Evolutionary conservation across 1,140 invertebrate genomes (phyloP), one percentile per base, ranked within the genome.

Genomic region (Nylanderia fulva): DNA sequence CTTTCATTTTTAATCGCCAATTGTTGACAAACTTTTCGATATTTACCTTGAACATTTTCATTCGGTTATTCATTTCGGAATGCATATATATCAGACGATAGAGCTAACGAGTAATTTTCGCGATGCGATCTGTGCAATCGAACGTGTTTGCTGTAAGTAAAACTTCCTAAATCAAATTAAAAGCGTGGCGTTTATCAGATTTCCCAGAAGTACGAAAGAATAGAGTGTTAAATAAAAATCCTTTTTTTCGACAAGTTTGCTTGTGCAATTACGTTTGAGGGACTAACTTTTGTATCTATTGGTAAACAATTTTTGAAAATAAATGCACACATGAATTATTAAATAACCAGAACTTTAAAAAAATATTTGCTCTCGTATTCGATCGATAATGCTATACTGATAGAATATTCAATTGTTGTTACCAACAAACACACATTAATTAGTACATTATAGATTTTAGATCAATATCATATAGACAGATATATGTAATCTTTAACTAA

Each of bases 91-190:
- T 15, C 18, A 24, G 18, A 13, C 21, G 11, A 21, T 36, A 18
- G 13, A n/a, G n/a, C n/a, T n/a, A n/a, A n/a, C n/a, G 15, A 42
- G 42, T 29, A 52, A 64, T 64, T 77, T 24, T 24, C 75, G 24
- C 6, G 24, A 66, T 66, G 27, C 21, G 8, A 64, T 24, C 21
- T 39, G 0, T 24, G n/a, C 42, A 24, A 66, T 66, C 60, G 42
- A 79, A 66, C 13, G 15, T 24, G 7, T 33, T 27, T 21, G 13
- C 15, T 66, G 42, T 36, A 68, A 79, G 21, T 66, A 68, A 18
- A 63, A 61, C 4, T 52, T 77, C 36, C 27, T 39, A 45, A 52
- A 77, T 52, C 1, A 79, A n/a, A 79, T 66, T 79, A 79, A 11
- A 7, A 36, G 18, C 63, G 24, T 7, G 11, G 27, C 36, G 2